Evolutionary conservation across 2,113 vertebrate genomes (phyloP).

Genomic region (Xyliphius kryptos): DNA sequence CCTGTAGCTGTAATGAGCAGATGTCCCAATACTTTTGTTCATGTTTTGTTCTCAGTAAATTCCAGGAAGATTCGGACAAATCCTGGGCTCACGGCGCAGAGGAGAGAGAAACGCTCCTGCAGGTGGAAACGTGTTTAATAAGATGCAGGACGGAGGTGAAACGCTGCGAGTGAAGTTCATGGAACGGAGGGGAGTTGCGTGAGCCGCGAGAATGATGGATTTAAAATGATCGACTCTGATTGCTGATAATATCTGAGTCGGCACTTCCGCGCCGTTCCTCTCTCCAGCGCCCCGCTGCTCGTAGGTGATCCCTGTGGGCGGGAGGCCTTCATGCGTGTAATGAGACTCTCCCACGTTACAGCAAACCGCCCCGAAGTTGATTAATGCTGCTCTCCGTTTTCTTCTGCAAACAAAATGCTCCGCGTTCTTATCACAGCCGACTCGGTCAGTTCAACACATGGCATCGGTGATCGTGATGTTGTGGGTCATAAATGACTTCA

Average conservation of each 20-base stretch:
- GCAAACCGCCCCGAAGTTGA: conserved; percentile 48
- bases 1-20: too few relatives aligned
- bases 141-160: too few relatives aligned
- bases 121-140: too few relatives aligned
- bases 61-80: too few relatives aligned
- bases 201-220: too few relatives aligned
- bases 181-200: too few relatives aligned
- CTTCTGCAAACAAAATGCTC: conserved; percentile 49
- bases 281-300: conserved; percentile 39
- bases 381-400: conserved; percentile 51
- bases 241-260: neutral
- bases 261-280: conserved; percentile 28
- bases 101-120: too few relatives aligned
- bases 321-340: conserved; percentile 22
- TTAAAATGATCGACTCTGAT: too few relatives aligned
- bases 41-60: too few relatives aligned
- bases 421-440: conserved; percentile 49
- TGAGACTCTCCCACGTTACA: conserved; percentile 42
- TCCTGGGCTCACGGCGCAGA: too few relatives aligned
- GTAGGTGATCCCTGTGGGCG: conserved; percentile 23
- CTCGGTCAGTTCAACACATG: conserved; percentile 50
- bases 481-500: conserved; percentile 40
- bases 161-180: too few relatives aligned
- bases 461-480: conserved; percentile 51
- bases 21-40: too few relatives aligned